phyloP scores from a whole-genome alignment of 2,113 vertebrate genomes.

The Phocoena phocoena region DNA sequence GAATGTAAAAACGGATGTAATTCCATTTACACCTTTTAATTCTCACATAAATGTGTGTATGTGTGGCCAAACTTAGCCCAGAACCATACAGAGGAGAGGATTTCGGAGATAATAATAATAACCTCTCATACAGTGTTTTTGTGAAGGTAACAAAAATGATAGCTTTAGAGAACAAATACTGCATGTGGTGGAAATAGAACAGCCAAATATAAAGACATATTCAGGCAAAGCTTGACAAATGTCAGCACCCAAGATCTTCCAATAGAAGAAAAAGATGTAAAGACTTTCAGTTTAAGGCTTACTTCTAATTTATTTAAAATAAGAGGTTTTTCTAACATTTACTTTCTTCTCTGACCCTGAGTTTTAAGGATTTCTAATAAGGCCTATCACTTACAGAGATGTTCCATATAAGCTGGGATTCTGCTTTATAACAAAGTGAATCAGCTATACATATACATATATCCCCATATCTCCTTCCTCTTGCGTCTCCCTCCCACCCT shows the following conservation, averaged over 20 bases:
- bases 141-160: not conserved
- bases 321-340: not conserved
- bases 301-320: not conserved
- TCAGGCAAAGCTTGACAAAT: not conserved
- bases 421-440: no score
- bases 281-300: not conserved
- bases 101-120: not conserved
- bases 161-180: not conserved
- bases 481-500: no score
- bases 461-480: no score
- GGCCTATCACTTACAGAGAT: not conserved
- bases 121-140: not conserved
- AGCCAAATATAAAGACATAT: not conserved
- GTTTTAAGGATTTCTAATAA: not conserved
- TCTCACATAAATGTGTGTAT: not conserved
- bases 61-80: not conserved
- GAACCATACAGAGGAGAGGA: not conserved
- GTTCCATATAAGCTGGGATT: not conserved
- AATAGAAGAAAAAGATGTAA: not conserved
- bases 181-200: not conserved
- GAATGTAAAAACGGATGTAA: not conserved
- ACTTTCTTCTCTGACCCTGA: rapidly evolving
- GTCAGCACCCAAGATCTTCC: not conserved
- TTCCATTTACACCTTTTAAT: not conserved
- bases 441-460: no score